phyloP scores from a whole-genome alignment of 2,888 invertebrate species.

The Ophraella communa region DNA sequence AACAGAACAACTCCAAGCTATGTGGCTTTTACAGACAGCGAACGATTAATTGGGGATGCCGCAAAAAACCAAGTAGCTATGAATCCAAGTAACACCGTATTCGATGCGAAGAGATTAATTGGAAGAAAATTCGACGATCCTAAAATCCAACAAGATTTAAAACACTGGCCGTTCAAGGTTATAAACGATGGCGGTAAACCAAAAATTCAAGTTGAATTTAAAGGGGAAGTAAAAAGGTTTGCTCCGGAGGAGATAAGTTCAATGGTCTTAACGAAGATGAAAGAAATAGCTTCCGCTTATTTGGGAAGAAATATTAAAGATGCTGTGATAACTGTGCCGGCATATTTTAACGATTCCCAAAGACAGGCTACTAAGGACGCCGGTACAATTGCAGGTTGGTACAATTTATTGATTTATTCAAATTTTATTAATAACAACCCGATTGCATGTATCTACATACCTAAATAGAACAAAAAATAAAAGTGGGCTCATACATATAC shows the following conservation, averaged over 20 bases:
- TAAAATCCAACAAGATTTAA: conserved; percentile 80
- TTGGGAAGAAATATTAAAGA: conserved; percentile 69
- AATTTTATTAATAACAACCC: background rate
- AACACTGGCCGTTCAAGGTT: conserved; percentile 84
- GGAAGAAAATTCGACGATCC: conserved; percentile 79
- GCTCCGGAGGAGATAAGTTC: conserved; percentile 75
- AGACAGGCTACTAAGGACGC: conserved; percentile 83
- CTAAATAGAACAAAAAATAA: background rate
- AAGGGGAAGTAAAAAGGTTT: conserved; percentile 69
- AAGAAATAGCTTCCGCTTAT: conserved; percentile 55
- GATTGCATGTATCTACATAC: background rate
- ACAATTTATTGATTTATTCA: conserved; percentile 28
- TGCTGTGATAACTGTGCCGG: conserved; percentile 47
- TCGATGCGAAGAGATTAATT: conserved; percentile 77
- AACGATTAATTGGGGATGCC: conserved; percentile 73
- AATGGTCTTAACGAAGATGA: conserved; percentile 65
- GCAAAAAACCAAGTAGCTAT: conserved; percentile 75
- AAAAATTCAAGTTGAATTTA: conserved; percentile 72
- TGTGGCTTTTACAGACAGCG: conserved; percentile 75
- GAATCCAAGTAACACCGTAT: conserved; percentile 76
- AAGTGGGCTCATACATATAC: no score
- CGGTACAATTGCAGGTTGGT: conserved; percentile 61
- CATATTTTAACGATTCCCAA: conserved; percentile 68
- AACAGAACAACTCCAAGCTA: conserved; percentile 88
- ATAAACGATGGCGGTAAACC: conserved; percentile 70